Base-by-base conservation (phyloP, 2,113 vertebrate species). In the Macquaria australasica region DNA sequence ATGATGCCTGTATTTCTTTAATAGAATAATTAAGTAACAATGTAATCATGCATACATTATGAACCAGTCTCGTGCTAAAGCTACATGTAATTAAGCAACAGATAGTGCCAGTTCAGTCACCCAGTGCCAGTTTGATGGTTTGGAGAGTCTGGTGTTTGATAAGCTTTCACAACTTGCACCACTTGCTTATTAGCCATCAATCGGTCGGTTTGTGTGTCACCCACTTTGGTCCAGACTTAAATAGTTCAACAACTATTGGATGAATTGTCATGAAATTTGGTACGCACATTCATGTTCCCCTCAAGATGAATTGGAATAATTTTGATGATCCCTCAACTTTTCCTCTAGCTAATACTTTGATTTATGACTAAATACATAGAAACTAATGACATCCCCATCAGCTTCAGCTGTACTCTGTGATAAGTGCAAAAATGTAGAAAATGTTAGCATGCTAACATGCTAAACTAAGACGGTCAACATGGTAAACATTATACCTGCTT, bases 11-110 rank as follows among this genome's bases (percentile, higher is more conserved):
- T 53, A 43, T 70, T 76, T 28, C 48, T 85, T 31, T 50, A 43
- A 79, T 79, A 50, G 67, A 90, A 88, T 84, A 63, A 81, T 64
- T 89, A 28, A 83, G 82, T 79, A 59, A 73, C 62, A 43, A 58
- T 37, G n/a, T 31, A 43, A 68, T 60, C 4, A 39, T 58, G 64
- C 25, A 48, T 60, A 39, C 41, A 68, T 63, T 56, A 23, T 48
- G 12, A 9, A 14, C 21, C 21, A 63, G 6, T 79, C 10, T 4
- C 31, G 18, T 0, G 9, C 7, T 62, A 23, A 37, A 37, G n/a
- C 12, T 12, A 11, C 21, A 10, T 43, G n/a, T 11, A 73, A 59
- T 55, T 68, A 53, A 73, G 59, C 3, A 50, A 55, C 6, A 8
- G 31, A n/a, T 14, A 39, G 6, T 12, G 3, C 1, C 76, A 67